Base-by-base conservation (phyloP, 1,140 invertebrate species). In the Oncopodura yosiiana region DNA sequence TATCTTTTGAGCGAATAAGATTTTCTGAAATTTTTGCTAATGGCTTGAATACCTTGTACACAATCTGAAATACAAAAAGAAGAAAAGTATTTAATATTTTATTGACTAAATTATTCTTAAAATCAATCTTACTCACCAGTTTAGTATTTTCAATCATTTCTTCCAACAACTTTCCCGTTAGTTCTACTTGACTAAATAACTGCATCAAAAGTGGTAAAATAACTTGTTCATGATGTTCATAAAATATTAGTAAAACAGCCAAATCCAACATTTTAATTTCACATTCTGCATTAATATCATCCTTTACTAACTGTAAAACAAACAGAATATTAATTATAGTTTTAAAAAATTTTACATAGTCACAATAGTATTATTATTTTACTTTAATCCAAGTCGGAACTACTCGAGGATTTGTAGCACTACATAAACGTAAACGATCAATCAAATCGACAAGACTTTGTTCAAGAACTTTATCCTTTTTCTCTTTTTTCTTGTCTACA, bases 321-420 rank as follows among this genome's bases (percentile, higher is more conserved):
- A 6, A 32, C 6, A 21, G 8, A 41, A 27, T 11, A 38, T 42
- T 34, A 3, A 48, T 38, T n/a, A 9, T 48, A 49, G 39, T 16
- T 30, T 19, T 29, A 38, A 24, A 3, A 23, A 16, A 24, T 18
- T 36, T 3, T 9, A 49, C 14, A 24, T 4, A 37, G 16, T 14
- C 29, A 8, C 18, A 43, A 9, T 29, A 30, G 9, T 45, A 49
- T 24, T 21, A 16, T 9, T 19, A 42, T 27, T 14, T 52, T 18
- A 41, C 60, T 38, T 58, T 61, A 3, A 34, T 36, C 60, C 60
- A 61, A 23, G 30, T 37, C 8, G 42, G 4, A n/a, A 54, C 52
- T 4, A 61, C 18, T 12, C 18, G 8, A 3, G 29, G 27, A 34
- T 61, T 57, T 2, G 58, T 34, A 19, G 60, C 30, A 24, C 27